Base-by-base conservation (phyloP, 1,140 invertebrate genomes). In the Delia radicum region DNA sequence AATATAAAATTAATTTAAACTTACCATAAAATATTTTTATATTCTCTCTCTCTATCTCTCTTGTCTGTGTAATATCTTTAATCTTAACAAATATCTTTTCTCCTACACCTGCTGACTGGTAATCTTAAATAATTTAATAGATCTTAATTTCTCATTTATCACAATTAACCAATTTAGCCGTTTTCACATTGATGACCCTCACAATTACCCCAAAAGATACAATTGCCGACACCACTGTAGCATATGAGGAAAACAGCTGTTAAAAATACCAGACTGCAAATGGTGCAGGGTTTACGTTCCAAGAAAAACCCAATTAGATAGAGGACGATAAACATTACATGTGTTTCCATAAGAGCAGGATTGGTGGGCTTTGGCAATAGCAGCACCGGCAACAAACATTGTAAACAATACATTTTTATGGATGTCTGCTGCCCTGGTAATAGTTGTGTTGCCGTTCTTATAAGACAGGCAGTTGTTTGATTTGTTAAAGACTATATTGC, bases 331-430 rank as follows among this genome's bases (percentile, higher is more conserved):
- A 99, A 98, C 94, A 98, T 96, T 37, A 97, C 94, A 88, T 99
- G 96, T 75, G 97, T 98, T 87, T 98, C 95, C 75, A 98, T 89
- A 26, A 98, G 88, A 37, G 96, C 95, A 80, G 96, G 96, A 88
- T 98, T 98, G 48, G 96, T 91, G 48, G 97, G 97, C 88, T 99
- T 99, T 77, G 98, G 97, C 87, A 99, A 97, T 67, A 99, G 89
- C 74, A 99, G 89, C 71, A 99, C 96, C 71, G 98, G 98, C 80
- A 99, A 95, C 79, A 99, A 88, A 95, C 96, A 99, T 90, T 99
- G 97, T 82, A 99, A 91, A 89, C 97, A 99, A 90, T 99, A 99
- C 97, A 99, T 99, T 21, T 12, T 61, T 5, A 42, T 5, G 31
- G 31, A 4, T 33, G 10, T 33, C 10, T 33, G 31, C 31, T n/a